Conservation (phyloP, 2,113 vertebrate genomes). For the Pleuronectes platessa region DNA sequence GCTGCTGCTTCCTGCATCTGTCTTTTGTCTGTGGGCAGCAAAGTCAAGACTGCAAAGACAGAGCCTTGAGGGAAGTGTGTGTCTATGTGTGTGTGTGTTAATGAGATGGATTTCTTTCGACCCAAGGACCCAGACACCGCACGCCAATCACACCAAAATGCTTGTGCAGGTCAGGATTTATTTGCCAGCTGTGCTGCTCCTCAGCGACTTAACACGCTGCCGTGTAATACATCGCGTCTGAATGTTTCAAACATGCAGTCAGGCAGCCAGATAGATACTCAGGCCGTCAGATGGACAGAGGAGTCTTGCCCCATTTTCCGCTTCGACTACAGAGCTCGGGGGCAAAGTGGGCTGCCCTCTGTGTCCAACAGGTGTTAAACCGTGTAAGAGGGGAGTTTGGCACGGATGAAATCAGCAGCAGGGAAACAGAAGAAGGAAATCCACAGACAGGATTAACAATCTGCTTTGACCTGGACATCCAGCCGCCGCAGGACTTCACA, state of each 20-base stretch:
- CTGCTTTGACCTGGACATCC: neutral
- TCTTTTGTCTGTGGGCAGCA: slow-evolving; percentile 47
- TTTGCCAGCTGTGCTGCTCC: slow-evolving; percentile 27
- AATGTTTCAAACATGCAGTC: slow-evolving; percentile 36
- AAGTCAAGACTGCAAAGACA: slow-evolving; percentile 40
- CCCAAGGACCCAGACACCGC: slow-evolving; percentile 23
- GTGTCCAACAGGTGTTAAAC: slow-evolving; percentile 39
- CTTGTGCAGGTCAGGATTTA: slow-evolving; percentile 41
- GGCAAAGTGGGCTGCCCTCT: slow-evolving; percentile 8
- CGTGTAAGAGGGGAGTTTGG: slow-evolving; percentile 1
- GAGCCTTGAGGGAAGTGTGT: slow-evolving; percentile 26
- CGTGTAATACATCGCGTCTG: slow-evolving; percentile 12
- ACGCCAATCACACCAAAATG: slow-evolving; percentile 31
- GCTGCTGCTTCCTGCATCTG: slow-evolving; percentile 20
- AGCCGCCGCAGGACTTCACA: slow-evolving; percentile 19
- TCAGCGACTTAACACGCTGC: slow-evolving; percentile 18
- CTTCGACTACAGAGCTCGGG: slow-evolving; percentile 31
- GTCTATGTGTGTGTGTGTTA: slow-evolving; percentile 12
- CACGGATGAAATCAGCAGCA: neutral
- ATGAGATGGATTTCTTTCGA: slow-evolving; percentile 59
- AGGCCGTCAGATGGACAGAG: slow-evolving; percentile 33
- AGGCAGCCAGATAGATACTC: slow-evolving; percentile 40
- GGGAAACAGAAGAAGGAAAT: neutral
- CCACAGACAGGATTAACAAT: neutral
- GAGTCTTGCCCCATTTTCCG: slow-evolving; percentile 36